phyloP scores from a whole-genome alignment of 64 coral and sea anemone genomes.

The Montipora foliosa region DNA sequence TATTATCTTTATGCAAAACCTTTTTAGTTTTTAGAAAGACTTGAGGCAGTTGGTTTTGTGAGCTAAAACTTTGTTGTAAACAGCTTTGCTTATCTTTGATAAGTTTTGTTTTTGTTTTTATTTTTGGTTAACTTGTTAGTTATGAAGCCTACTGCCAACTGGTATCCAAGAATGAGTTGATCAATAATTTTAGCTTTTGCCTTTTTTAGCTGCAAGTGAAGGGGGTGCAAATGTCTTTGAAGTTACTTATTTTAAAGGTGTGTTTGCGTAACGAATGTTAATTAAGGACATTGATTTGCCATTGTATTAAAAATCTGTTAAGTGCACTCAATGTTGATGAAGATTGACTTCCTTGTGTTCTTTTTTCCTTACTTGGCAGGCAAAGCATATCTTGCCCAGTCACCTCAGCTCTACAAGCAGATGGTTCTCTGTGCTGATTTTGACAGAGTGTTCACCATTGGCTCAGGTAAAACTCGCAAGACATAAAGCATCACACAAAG shows the following conservation, averaged over 20 bases:
- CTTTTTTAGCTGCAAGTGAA: conserved; percentile 88
- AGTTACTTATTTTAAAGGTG: conserved; percentile 97
- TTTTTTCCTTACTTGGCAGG: conserved; percentile 45
- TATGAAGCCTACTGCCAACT: no score
- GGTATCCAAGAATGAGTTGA: background rate
- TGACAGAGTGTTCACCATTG: conserved; percentile 96
- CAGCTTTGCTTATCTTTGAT: no score
- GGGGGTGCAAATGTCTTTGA: conserved; percentile 99
- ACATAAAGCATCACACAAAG: background rate
- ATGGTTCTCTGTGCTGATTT: conserved; percentile 96
- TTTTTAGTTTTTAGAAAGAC: no score
- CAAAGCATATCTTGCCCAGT: conserved; percentile 95
- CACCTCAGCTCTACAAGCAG: conserved; percentile 99
- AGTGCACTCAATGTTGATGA: background rate
- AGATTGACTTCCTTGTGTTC: background rate
- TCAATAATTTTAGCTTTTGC: background rate
- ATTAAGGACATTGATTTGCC: background rate
- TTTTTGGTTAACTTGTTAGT: no score
- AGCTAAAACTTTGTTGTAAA: no score
- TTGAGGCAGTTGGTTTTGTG: no score
- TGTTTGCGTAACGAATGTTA: background rate
- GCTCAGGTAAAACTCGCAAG: conserved; percentile 66
- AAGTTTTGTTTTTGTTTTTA: no score
- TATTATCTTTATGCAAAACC: no score
- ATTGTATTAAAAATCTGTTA: background rate